Evolutionary conservation across 2,888 invertebrate genomes (phyloP).

Genomic region (Mimas tiliae): DNA sequence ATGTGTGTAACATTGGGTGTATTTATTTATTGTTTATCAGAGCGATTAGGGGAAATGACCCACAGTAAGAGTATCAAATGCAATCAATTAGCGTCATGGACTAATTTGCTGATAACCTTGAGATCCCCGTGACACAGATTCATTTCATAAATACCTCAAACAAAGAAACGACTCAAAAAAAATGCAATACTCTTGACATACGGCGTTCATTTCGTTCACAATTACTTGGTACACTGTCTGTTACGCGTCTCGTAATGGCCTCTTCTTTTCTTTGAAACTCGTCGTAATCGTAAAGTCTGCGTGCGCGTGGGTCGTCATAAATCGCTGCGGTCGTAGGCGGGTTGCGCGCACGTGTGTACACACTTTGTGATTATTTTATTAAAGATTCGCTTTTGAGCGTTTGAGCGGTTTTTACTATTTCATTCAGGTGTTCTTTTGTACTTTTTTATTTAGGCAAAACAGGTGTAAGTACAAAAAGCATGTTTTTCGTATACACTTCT

Average conservation of each 20-base stretch:
- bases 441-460: not conserved
- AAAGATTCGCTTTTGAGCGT: not conserved
- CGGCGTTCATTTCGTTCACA: not conserved
- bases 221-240: not conserved
- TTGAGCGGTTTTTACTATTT: not conserved
- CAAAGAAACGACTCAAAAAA: not conserved
- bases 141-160: not conserved
- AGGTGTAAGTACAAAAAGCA: not conserved
- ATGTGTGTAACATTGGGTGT: not conserved
- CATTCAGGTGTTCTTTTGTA: not conserved
- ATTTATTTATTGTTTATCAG: too few species aligned
- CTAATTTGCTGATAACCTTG: not conserved
- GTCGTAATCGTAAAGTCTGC: slow-evolving; percentile 41
- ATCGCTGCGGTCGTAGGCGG: slow-evolving; percentile 31
- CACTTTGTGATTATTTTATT: slow-evolving; percentile 19
- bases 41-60: too few species aligned
- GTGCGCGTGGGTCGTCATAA: slow-evolving; percentile 35
- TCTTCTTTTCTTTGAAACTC: slow-evolving; percentile 36
- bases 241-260: slow-evolving; percentile 37
- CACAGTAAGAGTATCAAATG: too few species aligned
- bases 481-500: not conserved
- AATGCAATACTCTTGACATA: not conserved
- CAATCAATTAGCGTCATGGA: too few species aligned
- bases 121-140: not conserved
- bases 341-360: slow-evolving; percentile 30